phyloP scores from a whole-genome alignment of 2,888 invertebrate species.

The Rutpela maculata region DNA sequence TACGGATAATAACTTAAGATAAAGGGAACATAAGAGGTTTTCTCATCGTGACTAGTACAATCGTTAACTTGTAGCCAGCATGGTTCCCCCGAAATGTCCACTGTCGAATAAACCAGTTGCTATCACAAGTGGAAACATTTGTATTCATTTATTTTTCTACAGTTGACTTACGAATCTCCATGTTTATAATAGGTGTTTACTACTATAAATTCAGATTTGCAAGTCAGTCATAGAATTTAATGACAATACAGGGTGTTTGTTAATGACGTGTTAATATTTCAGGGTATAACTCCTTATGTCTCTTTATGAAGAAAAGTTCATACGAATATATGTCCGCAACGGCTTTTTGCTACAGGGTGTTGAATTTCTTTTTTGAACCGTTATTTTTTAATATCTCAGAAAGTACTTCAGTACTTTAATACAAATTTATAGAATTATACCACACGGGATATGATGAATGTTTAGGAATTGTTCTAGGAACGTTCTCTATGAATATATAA shows the following conservation, averaged over 20 bases:
- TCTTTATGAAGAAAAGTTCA: too few species aligned
- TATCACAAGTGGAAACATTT: slow-evolving; percentile 46
- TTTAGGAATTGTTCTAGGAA: too few species aligned
- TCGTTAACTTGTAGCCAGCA: slow-evolving; percentile 57
- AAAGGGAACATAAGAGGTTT: slow-evolving; percentile 49
- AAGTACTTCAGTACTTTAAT: too few species aligned
- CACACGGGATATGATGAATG: too few species aligned
- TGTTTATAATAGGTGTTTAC: slow-evolving; percentile 43
- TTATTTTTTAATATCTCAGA: too few species aligned
- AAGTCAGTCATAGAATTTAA: not conserved
- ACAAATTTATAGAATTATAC: too few species aligned
- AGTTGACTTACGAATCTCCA: slow-evolving; percentile 41
- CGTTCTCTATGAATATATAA: too few species aligned
- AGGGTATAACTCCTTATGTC: too few species aligned
- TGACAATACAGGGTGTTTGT: not conserved
- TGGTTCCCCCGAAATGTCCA: slow-evolving; percentile 59
- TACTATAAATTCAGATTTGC: slow-evolving; percentile 47
- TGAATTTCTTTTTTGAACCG: too few species aligned
- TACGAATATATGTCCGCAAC: too few species aligned
- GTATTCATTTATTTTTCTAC: slow-evolving; percentile 40
- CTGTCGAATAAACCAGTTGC: slow-evolving; percentile 54
- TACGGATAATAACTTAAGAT: slow-evolving; percentile 49
- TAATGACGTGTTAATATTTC: too few species aligned
- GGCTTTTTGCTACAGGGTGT: too few species aligned
- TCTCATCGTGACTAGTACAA: slow-evolving; percentile 53